Evolutionary conservation across 2,797 vertebrate genomes (phyloP).

Genomic region (Mionectes olivaceus): DNA sequence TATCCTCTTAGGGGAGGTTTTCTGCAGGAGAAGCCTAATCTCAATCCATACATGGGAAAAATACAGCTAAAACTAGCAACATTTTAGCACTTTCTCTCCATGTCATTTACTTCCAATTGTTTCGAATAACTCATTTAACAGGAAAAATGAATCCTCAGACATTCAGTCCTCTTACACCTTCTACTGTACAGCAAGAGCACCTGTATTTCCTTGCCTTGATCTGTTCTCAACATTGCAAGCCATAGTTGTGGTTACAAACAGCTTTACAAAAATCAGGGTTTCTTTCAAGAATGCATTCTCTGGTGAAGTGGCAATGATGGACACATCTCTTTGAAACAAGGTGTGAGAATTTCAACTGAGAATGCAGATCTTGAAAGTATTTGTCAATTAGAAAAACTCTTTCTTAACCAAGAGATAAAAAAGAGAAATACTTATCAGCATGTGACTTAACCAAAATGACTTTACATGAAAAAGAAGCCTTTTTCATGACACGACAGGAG

Average conservation of each 20-base stretch:
- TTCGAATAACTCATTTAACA: neutral
- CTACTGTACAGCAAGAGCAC: neutral
- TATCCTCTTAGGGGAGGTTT: neutral
- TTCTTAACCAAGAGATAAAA: neutral
- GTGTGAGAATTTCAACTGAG: neutral
- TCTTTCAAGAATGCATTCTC: neutral
- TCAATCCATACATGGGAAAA: neutral
- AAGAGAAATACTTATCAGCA: neutral
- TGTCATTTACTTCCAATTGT: neutral
- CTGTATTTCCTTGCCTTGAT: neutral
- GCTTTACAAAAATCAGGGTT: neutral
- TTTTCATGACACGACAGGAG: neutral
- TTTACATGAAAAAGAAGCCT: neutral
- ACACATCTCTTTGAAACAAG: neutral
- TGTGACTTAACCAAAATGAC: neutral
- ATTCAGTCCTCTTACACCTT: neutral
- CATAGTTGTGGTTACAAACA: neutral
- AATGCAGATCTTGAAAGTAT: neutral
- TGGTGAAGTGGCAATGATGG: neutral
- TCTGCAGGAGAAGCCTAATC: slow-evolving; percentile 7
- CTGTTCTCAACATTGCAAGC: neutral
- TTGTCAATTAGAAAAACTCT: neutral
- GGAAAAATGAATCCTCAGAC: neutral
- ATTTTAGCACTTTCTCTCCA: neutral
- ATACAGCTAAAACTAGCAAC: neutral